Conservation (phyloP, 2,888 invertebrate genomes). For the Rhamphomyia laevipes region DNA sequence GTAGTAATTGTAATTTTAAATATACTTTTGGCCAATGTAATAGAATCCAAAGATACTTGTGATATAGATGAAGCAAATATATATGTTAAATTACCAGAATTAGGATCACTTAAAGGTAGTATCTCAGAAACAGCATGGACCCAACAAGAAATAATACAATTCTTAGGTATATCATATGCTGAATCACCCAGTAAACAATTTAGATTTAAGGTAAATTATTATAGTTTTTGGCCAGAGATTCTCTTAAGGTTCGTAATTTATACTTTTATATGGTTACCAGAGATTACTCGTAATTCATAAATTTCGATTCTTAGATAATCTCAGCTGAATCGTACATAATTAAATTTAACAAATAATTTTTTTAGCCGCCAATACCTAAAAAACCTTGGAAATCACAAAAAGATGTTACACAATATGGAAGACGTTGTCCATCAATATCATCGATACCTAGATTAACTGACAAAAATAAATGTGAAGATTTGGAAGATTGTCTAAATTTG, state of each 20-base stretch:
- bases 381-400: conserved; percentile 25
- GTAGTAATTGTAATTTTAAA: background rate
- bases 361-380: conserved; percentile 26
- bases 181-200: conserved; percentile 26
- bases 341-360: background rate
- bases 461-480: conserved; percentile 19
- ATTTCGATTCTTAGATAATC: background rate
- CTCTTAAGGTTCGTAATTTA: no score
- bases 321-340: background rate
- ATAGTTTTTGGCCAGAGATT: no score
- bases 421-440: conserved; percentile 29
- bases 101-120: conserved; percentile 27
- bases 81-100: conserved; percentile 19
- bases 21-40: background rate
- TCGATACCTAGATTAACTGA: conserved; percentile 16
- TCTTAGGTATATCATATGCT: conserved; percentile 34
- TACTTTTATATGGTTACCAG: no score
- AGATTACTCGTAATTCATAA: no score
- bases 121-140: conserved; percentile 27
- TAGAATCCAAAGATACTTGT: no score
- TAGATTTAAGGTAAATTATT: conserved; percentile 29
- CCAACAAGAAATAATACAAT: conserved; percentile 27
- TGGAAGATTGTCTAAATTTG: conserved; percentile 34
- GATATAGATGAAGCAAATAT: background rate
- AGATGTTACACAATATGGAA: conserved; percentile 26